Base-by-base conservation (phyloP, 2,888 invertebrate species). In the Zaprionus lineosus region DNA sequence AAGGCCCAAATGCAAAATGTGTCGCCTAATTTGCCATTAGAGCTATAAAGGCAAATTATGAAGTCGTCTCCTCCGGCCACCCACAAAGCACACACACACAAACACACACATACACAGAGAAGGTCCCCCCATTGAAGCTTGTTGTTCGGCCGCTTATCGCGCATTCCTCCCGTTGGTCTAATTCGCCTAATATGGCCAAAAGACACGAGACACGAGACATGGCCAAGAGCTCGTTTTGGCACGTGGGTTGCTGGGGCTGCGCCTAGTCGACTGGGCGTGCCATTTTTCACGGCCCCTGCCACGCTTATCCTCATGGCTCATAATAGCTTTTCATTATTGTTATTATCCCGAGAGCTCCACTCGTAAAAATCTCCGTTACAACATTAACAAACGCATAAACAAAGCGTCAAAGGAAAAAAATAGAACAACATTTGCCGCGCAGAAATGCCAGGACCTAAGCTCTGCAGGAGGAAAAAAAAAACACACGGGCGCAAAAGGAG, bases 251-350 rank as follows among this genome's bases (percentile, higher is more conserved):
- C 6, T 12, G 56, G 55, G 48, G 31, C n/a, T n/a, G n/a, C 41
- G 65, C 28, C 48, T 28, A 60, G 74, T 67, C 24, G 74, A 53
- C 68, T 67, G 67, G 85, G 71, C 75, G 75, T 76, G 85, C 79
- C 79, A 65, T 76, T 82, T 82, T 76, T 62, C 60, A 63, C 61
- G 52, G 81, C 43, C 59, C 74, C 56, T 73, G 67, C 73, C 48
- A 39, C 18, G 57, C 78, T 74, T 79, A 83, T 86, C 75, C 84
- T 76, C 60, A 65, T 64, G 75, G 70, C 77, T 85, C 84, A 84
- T 88, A 86, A 87, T 81, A 84, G 88, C 89, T 87, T 87, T 87
- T 88, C 88, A 86, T 88, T 88, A 87, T 84, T 87, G 87, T 87
- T 87, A 87, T 85, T 85, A 88, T 82, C 79, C 79, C 76, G 56